phyloP scores from a whole-genome alignment of 2,888 invertebrate species.

The Cryptocephalus primarius region DNA sequence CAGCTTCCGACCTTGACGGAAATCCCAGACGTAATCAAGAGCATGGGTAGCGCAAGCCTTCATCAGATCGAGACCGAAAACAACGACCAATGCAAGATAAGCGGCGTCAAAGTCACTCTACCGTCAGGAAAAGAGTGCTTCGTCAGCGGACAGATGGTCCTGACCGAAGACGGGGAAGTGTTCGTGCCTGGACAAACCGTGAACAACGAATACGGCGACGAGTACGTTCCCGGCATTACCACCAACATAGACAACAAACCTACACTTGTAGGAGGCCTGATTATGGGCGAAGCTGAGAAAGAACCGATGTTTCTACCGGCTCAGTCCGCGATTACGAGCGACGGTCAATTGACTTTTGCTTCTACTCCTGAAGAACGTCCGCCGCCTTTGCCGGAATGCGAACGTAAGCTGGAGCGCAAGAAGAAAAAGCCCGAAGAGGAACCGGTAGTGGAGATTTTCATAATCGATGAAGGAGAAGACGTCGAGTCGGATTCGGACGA shows the following conservation, averaged over 20 bases:
- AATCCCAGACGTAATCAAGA: conserved; percentile 51
- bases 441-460: conserved; percentile 12
- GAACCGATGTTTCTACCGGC: conserved; percentile 59
- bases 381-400: conserved; percentile 24
- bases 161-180: conserved; percentile 56
- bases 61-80: conserved; percentile 40
- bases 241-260: conserved; percentile 57
- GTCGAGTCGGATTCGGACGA: conserved; percentile 15
- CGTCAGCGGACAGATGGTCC: conserved; percentile 59
- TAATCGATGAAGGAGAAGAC: conserved; percentile 12
- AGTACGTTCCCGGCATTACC: conserved; percentile 64
- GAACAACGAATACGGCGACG: conserved; percentile 52
- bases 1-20: conserved; percentile 52
- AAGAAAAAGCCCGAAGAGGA: conserved; percentile 13
- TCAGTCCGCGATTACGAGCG: conserved; percentile 49
- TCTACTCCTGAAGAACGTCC: conserved; percentile 31
- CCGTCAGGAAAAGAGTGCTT: conserved; percentile 60
- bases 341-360: conserved; percentile 35
- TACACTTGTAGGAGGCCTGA: conserved; percentile 61
- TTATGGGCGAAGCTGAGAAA: conserved; percentile 48
- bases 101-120: conserved; percentile 37
- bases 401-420: conserved; percentile 19
- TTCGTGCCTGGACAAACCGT: conserved; percentile 70
- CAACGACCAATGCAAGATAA: conserved; percentile 20
- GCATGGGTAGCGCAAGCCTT: conserved; percentile 47